Base-by-base conservation (phyloP, 2,797 vertebrate species). In the Mormyrus hasselquistii region DNA sequence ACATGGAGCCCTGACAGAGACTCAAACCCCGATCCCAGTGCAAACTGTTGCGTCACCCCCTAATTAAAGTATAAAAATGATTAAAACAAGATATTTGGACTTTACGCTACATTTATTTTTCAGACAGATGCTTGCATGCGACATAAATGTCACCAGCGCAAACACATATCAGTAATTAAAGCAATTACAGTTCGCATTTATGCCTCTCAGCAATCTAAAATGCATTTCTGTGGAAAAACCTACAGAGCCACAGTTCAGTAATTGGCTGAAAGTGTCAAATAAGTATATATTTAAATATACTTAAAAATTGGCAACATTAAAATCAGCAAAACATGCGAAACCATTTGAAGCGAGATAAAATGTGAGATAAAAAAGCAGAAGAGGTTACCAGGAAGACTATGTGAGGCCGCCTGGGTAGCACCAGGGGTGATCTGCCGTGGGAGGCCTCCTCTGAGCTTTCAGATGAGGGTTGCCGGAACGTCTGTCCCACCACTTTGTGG, bases 341-440 rank as follows among this genome's bases (percentile, higher is more conserved):
- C 0, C 4, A 16, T 86, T 1, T 49, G 57, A 16, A 53, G 49
- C 14, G 38, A 79, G 62, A 53, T 8, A 3, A 22, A 19, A n/a
- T 16, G 25, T 16, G 85, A 2, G 12, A 14, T 14, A 29, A 87
- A 87, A 55, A 34, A 34, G 47, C 22, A 41, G 29, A 59, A 19
- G 90, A 90, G 94, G 95, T 97, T 97, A 99, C 98, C 97, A 97
- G 96, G 93, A 98, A 97, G 92, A 99, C 96, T 86, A 98, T 98
- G 93, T 98, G 97, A 0, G 98, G 95, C 89, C 96, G 97, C 93
- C 96, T 97, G 94, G 94, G 95, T 94, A 94, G 94, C 91, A 95
- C 93, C 90, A 95, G 65, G 41, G 95, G 95, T 89, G 97, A 88
- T 90, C 9, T 95, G 95, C 92, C 97, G 94, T 79, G 95, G 0